phyloP scores from a whole-genome alignment of 2,113 vertebrate species.

The Solea solea region DNA sequence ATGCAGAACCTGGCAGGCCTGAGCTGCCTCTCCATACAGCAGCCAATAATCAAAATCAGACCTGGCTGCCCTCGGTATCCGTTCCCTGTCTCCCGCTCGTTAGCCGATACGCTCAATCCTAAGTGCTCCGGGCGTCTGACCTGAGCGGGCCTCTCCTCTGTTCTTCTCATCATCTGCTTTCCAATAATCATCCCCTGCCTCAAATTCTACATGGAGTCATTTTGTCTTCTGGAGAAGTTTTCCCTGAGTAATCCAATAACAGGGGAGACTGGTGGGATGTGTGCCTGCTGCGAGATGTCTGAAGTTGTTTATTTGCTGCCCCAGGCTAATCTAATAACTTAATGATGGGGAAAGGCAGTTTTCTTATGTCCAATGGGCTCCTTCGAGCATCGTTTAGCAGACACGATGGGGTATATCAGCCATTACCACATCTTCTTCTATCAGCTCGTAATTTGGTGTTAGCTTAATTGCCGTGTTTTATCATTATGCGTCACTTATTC shows the following conservation, averaged over 20 bases:
- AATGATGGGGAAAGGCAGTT: constrained; percentile 75
- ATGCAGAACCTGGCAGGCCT: constrained; percentile 51
- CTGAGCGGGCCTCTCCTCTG: constrained; percentile 41
- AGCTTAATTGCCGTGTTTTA: constrained; percentile 67
- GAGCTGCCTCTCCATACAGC: constrained; percentile 42
- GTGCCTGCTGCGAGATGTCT: constrained; percentile 67
- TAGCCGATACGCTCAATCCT: constrained; percentile 59
- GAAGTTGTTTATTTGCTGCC: constrained; percentile 77
- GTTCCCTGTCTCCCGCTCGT: constrained; percentile 57
- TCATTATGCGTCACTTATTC: constrained; percentile 69
- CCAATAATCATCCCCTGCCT: constrained; percentile 62
- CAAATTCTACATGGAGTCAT: constrained; percentile 61
- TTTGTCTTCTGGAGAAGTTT: constrained; percentile 74
- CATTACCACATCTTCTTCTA: constrained; percentile 74
- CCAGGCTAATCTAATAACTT: constrained; percentile 77
- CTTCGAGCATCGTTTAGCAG: constrained; percentile 73
- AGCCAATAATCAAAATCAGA: constrained; percentile 72
- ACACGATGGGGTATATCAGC: constrained; percentile 62
- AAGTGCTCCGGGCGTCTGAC: constrained; percentile 60
- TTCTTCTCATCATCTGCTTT: constrained; percentile 59
- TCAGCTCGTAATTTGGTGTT: constrained; percentile 74
- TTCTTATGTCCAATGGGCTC: constrained; percentile 71
- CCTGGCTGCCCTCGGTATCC: constrained; percentile 57
- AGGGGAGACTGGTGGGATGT: constrained; percentile 53
- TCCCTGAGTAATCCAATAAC: constrained; percentile 75